These are phyloP conservation scores for Sebastes matsubarae DNA, from an alignment of 2,797 vertebrate genomes.

Conservation along the genomic window DNA sequence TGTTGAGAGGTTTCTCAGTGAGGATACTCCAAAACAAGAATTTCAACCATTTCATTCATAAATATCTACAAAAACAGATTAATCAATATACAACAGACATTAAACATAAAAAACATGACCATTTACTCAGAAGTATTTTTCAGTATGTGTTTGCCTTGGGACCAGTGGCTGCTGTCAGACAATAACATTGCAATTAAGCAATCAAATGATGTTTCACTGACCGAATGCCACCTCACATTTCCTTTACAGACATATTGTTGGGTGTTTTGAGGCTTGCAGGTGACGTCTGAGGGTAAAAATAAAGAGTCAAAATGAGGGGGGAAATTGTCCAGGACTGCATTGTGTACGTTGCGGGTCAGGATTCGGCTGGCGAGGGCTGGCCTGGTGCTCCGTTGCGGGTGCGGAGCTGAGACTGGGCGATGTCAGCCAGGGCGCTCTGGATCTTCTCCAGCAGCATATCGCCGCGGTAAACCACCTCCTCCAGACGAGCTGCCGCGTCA, in stretches of 20 bases:
- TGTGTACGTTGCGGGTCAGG: conserved; percentile 71
- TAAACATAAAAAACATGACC: not conserved
- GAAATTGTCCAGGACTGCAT: conserved; percentile 26
- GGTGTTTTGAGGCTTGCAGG: conserved; percentile 1
- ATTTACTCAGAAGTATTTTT: not conserved
- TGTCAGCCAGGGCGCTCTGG: conserved; percentile 94
- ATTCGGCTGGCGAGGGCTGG: conserved; percentile 83
- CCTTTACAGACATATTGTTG: not conserved
- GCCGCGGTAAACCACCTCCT: conserved; percentile 93
- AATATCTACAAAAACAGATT: conserved; percentile 46
- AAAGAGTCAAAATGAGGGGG: not conserved
- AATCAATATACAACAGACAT: conserved; percentile 37
- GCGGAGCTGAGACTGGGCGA: conserved; percentile 96
- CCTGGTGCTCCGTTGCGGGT: conserved; percentile 88
- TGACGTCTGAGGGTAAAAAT: conserved; percentile 56
- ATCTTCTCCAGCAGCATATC: conserved; percentile 96
- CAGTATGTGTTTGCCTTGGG: not conserved
- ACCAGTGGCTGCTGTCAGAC: not conserved
- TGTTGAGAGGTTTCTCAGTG: not conserved
- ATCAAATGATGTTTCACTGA: not conserved
- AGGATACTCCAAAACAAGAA: not conserved
- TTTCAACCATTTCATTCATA: conserved; percentile 10
- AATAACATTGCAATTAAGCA: not conserved
- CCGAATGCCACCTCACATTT: not conserved
- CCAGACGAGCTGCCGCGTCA: conserved; percentile 91